Evolutionary conservation across 2,888 invertebrate genomes (phyloP), one percentile per base, ranked within the genome.

Genomic region (Ennomos fuscantarius): DNA sequence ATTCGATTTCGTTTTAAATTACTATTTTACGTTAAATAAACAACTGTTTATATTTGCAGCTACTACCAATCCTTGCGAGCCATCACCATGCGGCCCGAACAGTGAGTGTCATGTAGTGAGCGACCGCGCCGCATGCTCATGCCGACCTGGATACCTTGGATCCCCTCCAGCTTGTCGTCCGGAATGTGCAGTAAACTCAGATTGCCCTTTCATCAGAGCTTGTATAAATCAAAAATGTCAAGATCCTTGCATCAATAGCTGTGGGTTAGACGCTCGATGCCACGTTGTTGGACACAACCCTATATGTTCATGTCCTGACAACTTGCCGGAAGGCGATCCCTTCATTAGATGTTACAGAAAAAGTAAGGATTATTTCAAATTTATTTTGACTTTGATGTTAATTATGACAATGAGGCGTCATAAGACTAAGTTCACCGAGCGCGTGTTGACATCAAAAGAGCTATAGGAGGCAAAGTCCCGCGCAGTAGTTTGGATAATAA

Each of bases 251-350:
- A 88, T 94, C 39, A 95, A 95, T 63, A 95, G 95, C 41, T 97
- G 96, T 73, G 96, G 97, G 6, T 92, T 94, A 59, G 95, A 96
- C 74, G 96, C 97, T 24, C 91, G 94, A 57, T 97, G 97, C 72
- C 95, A 95, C 84, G 96, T 96, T 40, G 94, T 95, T 43, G 95
- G 95, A 70, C 97, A 97, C 78, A 96, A 95, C 75, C 96, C 96
- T 1, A 95, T 96, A 64, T 96, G 96, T 77, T 94, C 95, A 60
- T 97, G 96, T 71, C 89, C 92, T 13, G 94, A 95, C 60, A 87
- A 91, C 53, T 93, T 94, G 48, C 95, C 94, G 51, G 93, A 94
- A 63, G 97, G 97, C 31, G 96, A 97, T 92, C 96, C 96, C 12
- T 96, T 96, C 74, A 94, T 94, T 67, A 94, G 94, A 81, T 96